Conservation (phyloP, 2,797 vertebrate genomes). For the Artibeus jamaicensis region DNA sequence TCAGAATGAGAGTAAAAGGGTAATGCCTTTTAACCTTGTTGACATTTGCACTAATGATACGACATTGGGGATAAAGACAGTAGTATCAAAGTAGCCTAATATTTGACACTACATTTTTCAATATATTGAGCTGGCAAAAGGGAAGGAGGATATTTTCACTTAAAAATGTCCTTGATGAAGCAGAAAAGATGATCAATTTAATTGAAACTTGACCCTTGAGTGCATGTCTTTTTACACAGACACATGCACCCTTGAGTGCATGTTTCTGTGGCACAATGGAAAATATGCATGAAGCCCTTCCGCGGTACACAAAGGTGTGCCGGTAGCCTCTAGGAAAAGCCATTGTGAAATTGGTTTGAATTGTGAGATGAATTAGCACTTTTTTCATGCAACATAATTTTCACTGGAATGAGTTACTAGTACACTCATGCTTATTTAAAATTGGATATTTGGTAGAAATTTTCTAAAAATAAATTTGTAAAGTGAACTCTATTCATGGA, state of each 20-base stretch:
- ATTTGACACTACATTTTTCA: not conserved
- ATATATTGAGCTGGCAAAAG: not conserved
- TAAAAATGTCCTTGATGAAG: not conserved
- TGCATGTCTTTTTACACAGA: not conserved
- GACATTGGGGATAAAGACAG: not conserved
- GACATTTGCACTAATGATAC: not conserved
- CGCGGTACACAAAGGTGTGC: not conserved
- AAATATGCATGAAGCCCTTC: not conserved
- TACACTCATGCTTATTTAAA: not conserved
- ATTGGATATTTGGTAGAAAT: not conserved
- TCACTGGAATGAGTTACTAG: conserved; percentile 39
- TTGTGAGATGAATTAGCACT: conserved; percentile 26
- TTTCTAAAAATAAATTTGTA: conserved; percentile 34
- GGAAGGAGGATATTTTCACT: not conserved
- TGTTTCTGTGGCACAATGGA: not conserved
- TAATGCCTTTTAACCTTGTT: not conserved
- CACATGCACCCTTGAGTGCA: not conserved
- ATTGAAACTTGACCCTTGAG: not conserved
- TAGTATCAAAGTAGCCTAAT: not conserved
- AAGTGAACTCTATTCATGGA: not conserved
- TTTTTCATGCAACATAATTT: conserved; percentile 10
- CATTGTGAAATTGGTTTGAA: not conserved
- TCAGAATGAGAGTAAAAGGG: not conserved
- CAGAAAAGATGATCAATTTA: not conserved
- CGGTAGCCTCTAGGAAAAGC: not conserved